Percentiles rank a stretch among this genome's conserved stretches.
These are phyloP conservation scores for Augochlora pura DNA, from an alignment of 1,140 invertebrate genomes.

Conservation along the genomic window DNA sequence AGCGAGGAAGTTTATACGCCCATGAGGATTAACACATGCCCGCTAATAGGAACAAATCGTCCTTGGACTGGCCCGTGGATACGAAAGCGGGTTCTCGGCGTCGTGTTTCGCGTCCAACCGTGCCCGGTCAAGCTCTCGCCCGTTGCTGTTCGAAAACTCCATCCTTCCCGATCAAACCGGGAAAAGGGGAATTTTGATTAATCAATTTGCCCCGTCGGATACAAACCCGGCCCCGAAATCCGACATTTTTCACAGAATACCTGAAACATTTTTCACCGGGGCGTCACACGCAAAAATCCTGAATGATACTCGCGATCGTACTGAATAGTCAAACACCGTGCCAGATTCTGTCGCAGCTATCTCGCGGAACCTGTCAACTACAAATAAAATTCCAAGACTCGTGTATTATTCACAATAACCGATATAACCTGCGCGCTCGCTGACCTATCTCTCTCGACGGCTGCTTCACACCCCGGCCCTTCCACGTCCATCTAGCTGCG, in stretches of 20 bases:
- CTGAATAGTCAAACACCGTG: slow-evolving; percentile 1
- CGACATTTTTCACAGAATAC: slow-evolving; percentile 14
- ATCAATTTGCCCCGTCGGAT: slow-evolving; percentile 7
- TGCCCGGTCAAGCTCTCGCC: background rate
- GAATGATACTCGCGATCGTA: slow-evolving; percentile 21
- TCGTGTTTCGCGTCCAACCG: background rate
- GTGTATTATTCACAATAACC: slow-evolving; percentile 20
- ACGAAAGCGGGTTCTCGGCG: slow-evolving; percentile 8
- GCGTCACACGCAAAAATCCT: slow-evolving; percentile 31
- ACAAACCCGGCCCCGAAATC: background rate
- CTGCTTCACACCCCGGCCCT: too few relatives aligned
- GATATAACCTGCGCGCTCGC: slow-evolving; percentile 21
- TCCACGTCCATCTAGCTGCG: too few relatives aligned
- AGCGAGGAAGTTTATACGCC: slow-evolving; percentile 45
- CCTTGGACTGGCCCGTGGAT: slow-evolving; percentile 25
- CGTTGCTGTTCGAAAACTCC: background rate
- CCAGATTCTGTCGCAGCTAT: slow-evolving; percentile 6
- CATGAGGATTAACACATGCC: slow-evolving; percentile 46
- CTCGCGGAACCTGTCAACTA: slow-evolving; percentile 37
- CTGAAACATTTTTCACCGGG: slow-evolving; percentile 18
- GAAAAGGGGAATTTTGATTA: slow-evolving; percentile 16
- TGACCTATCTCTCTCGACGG: background rate
- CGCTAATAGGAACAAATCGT: slow-evolving; percentile 56
- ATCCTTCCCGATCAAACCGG: background rate
- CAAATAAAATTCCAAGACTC: slow-evolving; percentile 47